Base-by-base conservation (phyloP, 2,113 vertebrate species). In the Uropsilus gracilis region DNA sequence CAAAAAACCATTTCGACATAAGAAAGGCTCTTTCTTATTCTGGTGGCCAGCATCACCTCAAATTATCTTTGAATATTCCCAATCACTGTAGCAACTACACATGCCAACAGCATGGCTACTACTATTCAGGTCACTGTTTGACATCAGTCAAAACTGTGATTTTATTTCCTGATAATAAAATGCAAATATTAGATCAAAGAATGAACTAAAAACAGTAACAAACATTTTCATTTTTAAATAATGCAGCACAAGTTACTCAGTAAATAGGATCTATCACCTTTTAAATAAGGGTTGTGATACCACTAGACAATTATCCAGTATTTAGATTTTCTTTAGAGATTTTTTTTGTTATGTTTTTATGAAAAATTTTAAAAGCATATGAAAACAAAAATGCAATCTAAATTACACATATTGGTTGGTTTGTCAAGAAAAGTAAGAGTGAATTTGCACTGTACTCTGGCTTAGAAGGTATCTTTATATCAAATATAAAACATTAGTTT, bases 341-440 rank as follows among this genome's bases (percentile, higher is more conserved):
- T 55, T 34, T 50, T 80, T 20, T 6, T 8, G 24, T 73, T 48
- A 71, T 8, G 82, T 3, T 59, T 94, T 78, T 48, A 77, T 61
- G 46, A 6, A 91, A 84, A 92, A 61, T 1, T 88, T 86, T 17
- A 30, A 75, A 87, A 66, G 22, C 46, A 86, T 77, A 81, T 85
- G 63, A 24, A 90, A 96, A 84, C 26, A 59, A 55, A 55, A 94
- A 83, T 61, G 13, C 5, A 91, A 77, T 12, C 2, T 85, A 93
- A 84, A 80, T 90, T 32, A 86, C 18, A 84, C 34, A 32, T 71
- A 59, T 14, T 8, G 17, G 6, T 10, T 80, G 63, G 2, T 34
- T 90, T 90, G 37, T 86, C 82, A 93, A 71, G 50, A 63, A 82
- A 10, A 14, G 37, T 18, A 39, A 16, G 18, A 68, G 14, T 48